Conservation (phyloP, 2,797 vertebrate species). For the Oreochromis grahami region DNA sequence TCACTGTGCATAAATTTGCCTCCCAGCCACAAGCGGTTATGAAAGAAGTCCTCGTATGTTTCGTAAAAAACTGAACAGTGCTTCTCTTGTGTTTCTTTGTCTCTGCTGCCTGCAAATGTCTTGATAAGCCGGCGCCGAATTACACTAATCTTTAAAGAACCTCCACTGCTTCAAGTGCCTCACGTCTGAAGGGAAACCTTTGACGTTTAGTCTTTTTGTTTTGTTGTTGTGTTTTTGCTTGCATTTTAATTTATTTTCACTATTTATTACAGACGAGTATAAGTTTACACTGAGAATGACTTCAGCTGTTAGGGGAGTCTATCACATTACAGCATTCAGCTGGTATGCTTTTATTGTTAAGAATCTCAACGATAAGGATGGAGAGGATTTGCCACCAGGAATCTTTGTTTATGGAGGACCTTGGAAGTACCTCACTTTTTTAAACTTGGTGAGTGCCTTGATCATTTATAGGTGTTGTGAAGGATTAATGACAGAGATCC, state of each 20-base stretch:
- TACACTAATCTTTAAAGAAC: constrained; percentile 59
- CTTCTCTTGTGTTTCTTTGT: constrained; percentile 55
- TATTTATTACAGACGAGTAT: neutral
- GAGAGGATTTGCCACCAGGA: constrained; percentile 62
- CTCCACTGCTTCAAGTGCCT: neutral
- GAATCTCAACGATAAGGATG: constrained; percentile 42
- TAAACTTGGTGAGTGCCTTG: constrained; percentile 85
- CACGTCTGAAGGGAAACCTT: neutral
- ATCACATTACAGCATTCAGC: constrained; percentile 76
- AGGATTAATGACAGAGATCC: neutral
- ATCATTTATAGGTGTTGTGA: neutral
- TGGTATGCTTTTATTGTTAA: constrained; percentile 81
- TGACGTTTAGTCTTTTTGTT: neutral
- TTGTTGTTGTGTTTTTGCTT: neutral
- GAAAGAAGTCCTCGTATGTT: constrained; percentile 32
- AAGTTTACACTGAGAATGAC: constrained; percentile 60
- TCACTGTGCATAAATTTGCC: neutral
- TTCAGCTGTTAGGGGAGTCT: constrained; percentile 38
- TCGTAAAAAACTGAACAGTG: constrained; percentile 65
- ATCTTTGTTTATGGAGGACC: constrained; percentile 82
- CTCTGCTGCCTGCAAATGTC: constrained; percentile 7
- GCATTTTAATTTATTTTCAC: neutral
- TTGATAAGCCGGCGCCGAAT: constrained; percentile 36
- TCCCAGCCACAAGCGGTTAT: constrained; percentile 51
- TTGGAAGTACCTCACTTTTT: constrained; percentile 90